Base-by-base conservation (phyloP, 1,140 invertebrate genomes). In the Aphaenogaster rudis region DNA sequence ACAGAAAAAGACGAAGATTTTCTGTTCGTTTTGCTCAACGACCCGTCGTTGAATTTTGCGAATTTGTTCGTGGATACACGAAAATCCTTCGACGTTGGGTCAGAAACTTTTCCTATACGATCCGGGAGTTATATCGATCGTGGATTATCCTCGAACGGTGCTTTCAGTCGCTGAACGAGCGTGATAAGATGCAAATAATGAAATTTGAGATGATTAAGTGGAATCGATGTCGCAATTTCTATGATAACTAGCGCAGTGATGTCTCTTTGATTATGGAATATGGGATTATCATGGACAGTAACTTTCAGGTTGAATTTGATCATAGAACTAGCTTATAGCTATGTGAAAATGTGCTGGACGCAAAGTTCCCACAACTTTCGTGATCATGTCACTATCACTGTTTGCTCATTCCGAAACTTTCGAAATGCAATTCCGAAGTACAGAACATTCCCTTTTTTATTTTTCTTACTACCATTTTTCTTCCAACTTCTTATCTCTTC, bases 181-280 rank as follows among this genome's bases (percentile, higher is more conserved):
- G 78, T 36, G 52, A 71, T 71, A 80, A 80, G 36, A 42, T 50
- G 79, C 66, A 39, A 45, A n/a, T 45, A 71, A 81, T 81, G 50
- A 71, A 57, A 81, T 71, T 57, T 21, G n/a, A 45, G 36, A 81
- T 45, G 78, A 80, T 67, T 9, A 67, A 80, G 64, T 54, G n/a
- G 33, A 42, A 69, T 71, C 17, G 39, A 57, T 59, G 50, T 54
- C 15, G 79, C 79, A 57, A 81, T 81, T 81, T 81, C 64, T 81
- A 81, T 69, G 78, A 13, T 81, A 81, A 80, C 77, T 69, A 71
- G 45, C 1, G 48, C 48, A 11, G 77, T 17, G 28, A 45, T 42
- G 48, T 48, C 42, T 63, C 21, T 21, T 54, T 69, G 61, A 66
- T 66, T 39, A 50, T 21, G n/a, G 78, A 39, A 69, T 42, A n/a